phyloP scores from a whole-genome alignment of 53 echinoderm and acorn worm species.

The Pentamera pediparva region DNA sequence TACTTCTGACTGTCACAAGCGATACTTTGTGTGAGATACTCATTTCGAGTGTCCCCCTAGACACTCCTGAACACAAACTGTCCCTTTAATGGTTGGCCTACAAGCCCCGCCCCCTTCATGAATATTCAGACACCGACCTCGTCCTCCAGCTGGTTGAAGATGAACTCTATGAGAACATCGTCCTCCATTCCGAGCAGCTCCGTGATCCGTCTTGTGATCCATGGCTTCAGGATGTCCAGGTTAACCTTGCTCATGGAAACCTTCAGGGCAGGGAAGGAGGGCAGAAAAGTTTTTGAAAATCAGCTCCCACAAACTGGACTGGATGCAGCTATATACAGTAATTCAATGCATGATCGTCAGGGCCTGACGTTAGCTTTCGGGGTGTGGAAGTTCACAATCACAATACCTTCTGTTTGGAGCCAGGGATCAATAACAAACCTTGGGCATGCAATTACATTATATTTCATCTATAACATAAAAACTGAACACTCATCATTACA shows the following conservation, averaged over 20 bases:
- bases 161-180: slow-evolving; percentile 96
- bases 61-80: background rate
- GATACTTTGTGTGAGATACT: no score
- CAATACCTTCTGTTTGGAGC: no score
- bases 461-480: no score
- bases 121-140: slow-evolving; percentile 59
- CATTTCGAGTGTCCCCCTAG: no score
- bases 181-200: slow-evolving; percentile 97
- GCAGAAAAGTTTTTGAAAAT: background rate
- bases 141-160: slow-evolving; percentile 94
- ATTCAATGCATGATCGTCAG: background rate
- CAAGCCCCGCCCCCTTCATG: background rate
- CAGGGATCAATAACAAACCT: no score
- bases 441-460: no score
- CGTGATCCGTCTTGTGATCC: slow-evolving; percentile 91
- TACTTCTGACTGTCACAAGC: no score
- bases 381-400: no score
- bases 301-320: no score
- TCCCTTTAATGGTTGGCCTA: background rate
- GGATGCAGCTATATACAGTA: background rate
- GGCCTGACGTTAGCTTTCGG: background rate
- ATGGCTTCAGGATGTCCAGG: slow-evolving; percentile 94
- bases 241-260: slow-evolving; percentile 95
- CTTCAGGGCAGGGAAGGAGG: slow-evolving; percentile 20
- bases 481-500: no score